Conservation (phyloP, 1,140 invertebrate genomes). For the Diachasma alloeum region DNA sequence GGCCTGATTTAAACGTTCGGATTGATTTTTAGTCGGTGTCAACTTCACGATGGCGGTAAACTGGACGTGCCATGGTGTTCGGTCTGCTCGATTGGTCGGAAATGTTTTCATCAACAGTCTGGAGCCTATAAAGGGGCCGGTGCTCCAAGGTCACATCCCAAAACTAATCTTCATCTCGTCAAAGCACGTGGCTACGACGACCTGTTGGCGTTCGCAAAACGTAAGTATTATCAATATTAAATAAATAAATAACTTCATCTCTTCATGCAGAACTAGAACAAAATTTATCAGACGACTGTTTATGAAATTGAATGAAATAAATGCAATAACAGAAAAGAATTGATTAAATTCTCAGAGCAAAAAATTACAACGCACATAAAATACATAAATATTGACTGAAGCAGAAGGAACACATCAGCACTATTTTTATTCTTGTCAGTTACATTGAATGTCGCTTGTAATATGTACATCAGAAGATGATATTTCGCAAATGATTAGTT, state of each 20-base stretch:
- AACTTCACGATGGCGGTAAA: constrained; percentile 11
- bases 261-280: no score
- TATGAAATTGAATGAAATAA: not conserved
- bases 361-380: not conserved
- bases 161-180: not conserved
- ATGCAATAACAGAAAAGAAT: not conserved
- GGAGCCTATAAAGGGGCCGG: not conserved
- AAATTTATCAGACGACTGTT: no score
- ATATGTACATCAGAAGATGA: not conserved
- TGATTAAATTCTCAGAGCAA: not conserved
- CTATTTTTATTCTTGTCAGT: no score
- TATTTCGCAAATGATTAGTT: constrained; percentile 1
- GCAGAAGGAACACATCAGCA: no score
- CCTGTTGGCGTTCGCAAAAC: not conserved
- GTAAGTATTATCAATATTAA: constrained; percentile 10
- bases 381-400: not conserved
- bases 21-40: not conserved
- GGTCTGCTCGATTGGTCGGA: constrained; percentile 22
- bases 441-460: no score
- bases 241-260: not conserved
- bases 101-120: not conserved
- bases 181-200: not conserved
- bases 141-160: not conserved
- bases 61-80: not conserved
- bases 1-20: not conserved